Percentiles rank a stretch among this genome's conserved stretches.
Conservation (phyloP, 2,797 vertebrate genomes). For the Okamejei kenojei region DNA sequence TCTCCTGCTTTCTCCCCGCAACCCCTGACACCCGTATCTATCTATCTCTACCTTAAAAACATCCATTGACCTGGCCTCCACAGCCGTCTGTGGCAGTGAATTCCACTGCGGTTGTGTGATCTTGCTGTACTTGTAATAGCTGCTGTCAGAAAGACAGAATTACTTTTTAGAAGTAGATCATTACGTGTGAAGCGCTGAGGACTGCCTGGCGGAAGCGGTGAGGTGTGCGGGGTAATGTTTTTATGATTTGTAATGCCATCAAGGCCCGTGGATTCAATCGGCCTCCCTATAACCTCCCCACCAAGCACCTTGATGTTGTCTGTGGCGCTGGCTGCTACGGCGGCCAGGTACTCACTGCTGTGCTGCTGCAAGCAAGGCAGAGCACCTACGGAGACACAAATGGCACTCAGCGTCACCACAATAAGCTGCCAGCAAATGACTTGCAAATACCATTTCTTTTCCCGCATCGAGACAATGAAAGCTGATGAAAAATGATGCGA, state of each 20-base stretch:
- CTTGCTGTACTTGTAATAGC: conserved; percentile 1
- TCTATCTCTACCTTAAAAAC: too few species aligned
- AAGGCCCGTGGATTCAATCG: neutral
- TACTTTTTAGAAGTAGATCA: neutral
- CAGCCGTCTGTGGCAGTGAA: too few species aligned
- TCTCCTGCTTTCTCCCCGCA: too few species aligned
- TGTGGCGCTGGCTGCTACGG: neutral
- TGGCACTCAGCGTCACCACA: neutral
- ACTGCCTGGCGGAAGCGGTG: neutral
- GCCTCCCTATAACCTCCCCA: neutral
- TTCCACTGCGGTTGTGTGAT: neutral
- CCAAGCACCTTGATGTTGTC: neutral
- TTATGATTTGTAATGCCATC: conserved; percentile 2
- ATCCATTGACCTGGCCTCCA: too few species aligned
- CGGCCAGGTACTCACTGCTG: neutral
- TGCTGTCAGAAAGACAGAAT: neutral
- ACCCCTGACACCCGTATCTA: too few species aligned
- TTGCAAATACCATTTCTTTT: neutral
- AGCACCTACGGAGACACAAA: neutral
- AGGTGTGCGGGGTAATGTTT: neutral
- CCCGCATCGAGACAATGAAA: neutral
- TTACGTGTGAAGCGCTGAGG: too few species aligned
- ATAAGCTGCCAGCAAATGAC: neutral
- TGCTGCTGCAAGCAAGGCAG: neutral
- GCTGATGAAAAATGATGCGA: neutral